Evolutionary conservation across 2,797 vertebrate species (phyloP), one percentile per base, ranked within the genome.

Genomic region (Silurus aristotelis): DNA sequence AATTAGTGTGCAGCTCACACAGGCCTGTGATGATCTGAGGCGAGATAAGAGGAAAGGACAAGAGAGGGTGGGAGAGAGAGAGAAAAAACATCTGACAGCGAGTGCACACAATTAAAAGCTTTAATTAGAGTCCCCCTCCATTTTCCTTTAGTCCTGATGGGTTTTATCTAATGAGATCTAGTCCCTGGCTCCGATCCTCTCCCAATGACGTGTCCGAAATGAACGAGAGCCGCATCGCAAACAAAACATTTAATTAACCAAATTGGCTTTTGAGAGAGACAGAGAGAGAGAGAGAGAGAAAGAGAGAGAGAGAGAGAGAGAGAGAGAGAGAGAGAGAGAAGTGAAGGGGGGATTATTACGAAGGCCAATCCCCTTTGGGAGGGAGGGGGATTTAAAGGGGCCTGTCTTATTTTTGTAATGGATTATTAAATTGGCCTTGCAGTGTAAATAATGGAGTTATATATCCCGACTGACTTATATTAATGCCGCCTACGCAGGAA

Each of bases 171-270:
- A 98, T 99, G 97, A 99, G 97, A 99, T 99, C 97, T 98, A 96
- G 96, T 98, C 97, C 95, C 96, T 97, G 97, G 96, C 97, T 99
- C 96, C 96, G 96, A 97, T 98, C 96, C 96, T 95, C 97, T 96
- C 94, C 92, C 96, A 97, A 95, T 99, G 97, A 98, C 97, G 97
- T 97, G 97, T 98, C 98, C 96, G 96, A 97, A 98, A 97, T 98
- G 97, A 98, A 99, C 98, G 97, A 97, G 97, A 97, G 96, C 96
- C 95, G 95, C 97, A 97, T 96, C 92, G 97, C 97, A 98, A 99
- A 99, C 97, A 99, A 99, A 99, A 99, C 97, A 99, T 99, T 99
- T 99, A 99, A 99, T 99, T 99, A 99, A 98, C 97, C 97, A 98
- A 99, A 99, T 98, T 99, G 97, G 97, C 97, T 98, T 98, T 96